These are phyloP conservation scores for Loripinus fragilis DNA, from an alignment of 2,888 invertebrate species.

Conservation along the genomic window DNA sequence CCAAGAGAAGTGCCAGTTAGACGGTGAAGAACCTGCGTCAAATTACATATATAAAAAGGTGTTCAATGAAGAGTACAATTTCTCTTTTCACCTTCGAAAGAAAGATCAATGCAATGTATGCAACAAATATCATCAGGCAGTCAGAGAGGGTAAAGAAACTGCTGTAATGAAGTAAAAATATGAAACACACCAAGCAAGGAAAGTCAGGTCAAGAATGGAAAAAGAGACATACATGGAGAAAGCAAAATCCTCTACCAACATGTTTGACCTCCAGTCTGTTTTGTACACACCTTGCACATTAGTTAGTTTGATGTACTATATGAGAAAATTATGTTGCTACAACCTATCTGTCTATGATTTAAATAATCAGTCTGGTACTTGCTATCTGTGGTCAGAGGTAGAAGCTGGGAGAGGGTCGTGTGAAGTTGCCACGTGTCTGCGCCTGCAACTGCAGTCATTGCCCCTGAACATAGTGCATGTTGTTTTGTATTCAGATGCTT, in stretches of 20 bases:
- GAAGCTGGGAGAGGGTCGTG: conserved; percentile 30
- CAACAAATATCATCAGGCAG: conserved; percentile 26
- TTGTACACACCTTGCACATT: conserved; percentile 15
- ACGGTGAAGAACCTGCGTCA: neutral
- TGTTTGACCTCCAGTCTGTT: conserved; percentile 16
- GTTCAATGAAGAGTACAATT: conserved; percentile 24
- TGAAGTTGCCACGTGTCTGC: conserved; percentile 46
- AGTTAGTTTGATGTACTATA: conserved; percentile 31
- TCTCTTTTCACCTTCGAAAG: conserved; percentile 48
- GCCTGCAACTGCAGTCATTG: conserved; percentile 24
- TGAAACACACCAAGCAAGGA: conserved; percentile 30
- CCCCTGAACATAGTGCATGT: conserved; percentile 28
- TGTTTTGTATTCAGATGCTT: conserved; percentile 44
- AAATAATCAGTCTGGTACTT: conserved; percentile 15
- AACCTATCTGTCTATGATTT: conserved; percentile 41
- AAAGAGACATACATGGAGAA: conserved; percentile 24
- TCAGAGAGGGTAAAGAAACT: conserved; percentile 3
- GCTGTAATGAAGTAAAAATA: conserved; percentile 15
- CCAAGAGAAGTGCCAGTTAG: neutral
- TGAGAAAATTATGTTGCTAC: conserved; percentile 40
- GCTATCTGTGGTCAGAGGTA: conserved; percentile 41
- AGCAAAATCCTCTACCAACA: neutral
- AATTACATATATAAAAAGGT: neutral
- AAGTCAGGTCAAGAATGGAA: conserved; percentile 34
- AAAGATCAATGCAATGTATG: conserved; percentile 52